phyloP scores from a whole-genome alignment of 2,113 vertebrate species.

The Dermatemys mawii region DNA sequence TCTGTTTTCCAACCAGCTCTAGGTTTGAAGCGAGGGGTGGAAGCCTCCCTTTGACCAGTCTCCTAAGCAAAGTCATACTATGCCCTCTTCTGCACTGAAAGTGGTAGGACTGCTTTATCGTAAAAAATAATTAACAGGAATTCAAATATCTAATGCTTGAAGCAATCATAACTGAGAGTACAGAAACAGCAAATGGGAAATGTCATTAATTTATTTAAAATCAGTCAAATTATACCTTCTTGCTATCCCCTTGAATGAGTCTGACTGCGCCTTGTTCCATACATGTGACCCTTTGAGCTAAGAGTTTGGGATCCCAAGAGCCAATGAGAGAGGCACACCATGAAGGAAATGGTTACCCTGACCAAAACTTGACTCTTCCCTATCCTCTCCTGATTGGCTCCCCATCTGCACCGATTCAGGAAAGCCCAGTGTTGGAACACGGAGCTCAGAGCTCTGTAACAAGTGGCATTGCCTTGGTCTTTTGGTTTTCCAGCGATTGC shows the following conservation, averaged over 20 bases:
- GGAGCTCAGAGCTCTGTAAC: not conserved
- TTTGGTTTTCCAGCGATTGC: rapidly evolving
- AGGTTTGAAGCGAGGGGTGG: rapidly evolving
- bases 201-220: slow-evolving; percentile 46
- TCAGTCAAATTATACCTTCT: slow-evolving; percentile 57
- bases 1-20: not conserved
- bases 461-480: rapidly evolving
- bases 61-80: not conserved
- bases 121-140: slow-evolving; percentile 62
- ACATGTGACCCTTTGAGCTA: not conserved
- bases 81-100: not conserved
- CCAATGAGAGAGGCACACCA: rapidly evolving
- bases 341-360: not conserved
- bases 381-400: not conserved
- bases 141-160: no score
- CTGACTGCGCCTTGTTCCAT: not conserved
- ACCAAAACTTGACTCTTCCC: not conserved
- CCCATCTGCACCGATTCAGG: not conserved
- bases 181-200: slow-evolving; percentile 63
- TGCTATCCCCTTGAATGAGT: slow-evolving; percentile 6
- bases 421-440: not conserved
- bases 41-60: not conserved
- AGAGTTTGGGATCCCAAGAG: not conserved
- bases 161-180: slow-evolving; percentile 74
- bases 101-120: slow-evolving; percentile 45